Evolutionary conservation across 2,113 vertebrate genomes (phyloP).

Genomic region (Mungos mungo): DNA sequence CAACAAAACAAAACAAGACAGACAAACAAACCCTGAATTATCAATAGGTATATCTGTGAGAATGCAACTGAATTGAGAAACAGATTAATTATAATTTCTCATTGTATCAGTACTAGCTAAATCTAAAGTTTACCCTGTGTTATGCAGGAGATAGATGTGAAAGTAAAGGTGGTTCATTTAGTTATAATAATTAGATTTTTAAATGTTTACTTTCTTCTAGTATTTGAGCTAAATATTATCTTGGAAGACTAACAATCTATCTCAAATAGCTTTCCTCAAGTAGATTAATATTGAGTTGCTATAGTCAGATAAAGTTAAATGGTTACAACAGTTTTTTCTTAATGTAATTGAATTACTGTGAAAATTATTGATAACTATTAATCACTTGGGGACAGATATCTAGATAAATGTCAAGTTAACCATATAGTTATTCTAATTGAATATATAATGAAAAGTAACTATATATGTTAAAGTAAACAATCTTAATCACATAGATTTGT

Average conservation of each 20-base stretch:
- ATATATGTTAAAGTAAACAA: background rate
- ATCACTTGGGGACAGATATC: background rate
- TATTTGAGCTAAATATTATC: conserved; percentile 10
- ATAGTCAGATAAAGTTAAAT: background rate
- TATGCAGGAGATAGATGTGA: too few species aligned
- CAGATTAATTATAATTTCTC: background rate
- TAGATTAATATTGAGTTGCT: background rate
- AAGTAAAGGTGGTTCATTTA: background rate
- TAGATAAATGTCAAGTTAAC: background rate
- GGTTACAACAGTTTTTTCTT: background rate
- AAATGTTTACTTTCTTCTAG: background rate
- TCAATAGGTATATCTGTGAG: background rate
- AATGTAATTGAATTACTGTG: background rate
- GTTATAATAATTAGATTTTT: background rate
- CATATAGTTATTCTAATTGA: background rate
- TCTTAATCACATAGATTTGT: background rate
- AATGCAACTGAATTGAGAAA: background rate
- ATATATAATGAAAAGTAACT: background rate
- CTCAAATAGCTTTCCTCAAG: background rate
- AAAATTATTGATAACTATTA: background rate
- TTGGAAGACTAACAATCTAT: background rate
- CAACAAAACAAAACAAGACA: background rate
- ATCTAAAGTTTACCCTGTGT: background rate
- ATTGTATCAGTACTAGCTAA: background rate
- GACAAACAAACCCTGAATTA: background rate